Percentiles rank a stretch among this genome's conserved stretches.
phyloP scores from a whole-genome alignment of 2,113 vertebrate genomes.

The Microtus pennsylvanicus region DNA sequence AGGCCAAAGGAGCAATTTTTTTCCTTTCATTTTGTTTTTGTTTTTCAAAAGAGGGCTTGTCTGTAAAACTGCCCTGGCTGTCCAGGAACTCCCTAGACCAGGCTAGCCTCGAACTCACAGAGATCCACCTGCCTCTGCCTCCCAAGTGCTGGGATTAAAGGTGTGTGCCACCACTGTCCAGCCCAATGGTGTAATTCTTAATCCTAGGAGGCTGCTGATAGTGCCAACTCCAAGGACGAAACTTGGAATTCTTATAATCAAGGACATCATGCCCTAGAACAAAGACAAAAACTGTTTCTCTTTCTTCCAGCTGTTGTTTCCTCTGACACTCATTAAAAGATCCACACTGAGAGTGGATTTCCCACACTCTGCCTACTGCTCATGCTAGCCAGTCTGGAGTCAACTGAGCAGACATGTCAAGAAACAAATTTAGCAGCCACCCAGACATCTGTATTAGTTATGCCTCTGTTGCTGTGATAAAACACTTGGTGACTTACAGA shows the following conservation, averaged over 20 bases:
- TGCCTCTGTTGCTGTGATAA: background rate
- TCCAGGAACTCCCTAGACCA: too few species aligned
- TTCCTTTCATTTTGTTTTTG: too few species aligned
- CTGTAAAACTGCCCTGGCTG: too few species aligned
- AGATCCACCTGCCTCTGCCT: too few species aligned
- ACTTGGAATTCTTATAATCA: background rate
- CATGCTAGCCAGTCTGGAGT: background rate
- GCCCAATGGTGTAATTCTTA: background rate
- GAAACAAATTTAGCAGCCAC: background rate
- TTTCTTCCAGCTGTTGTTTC: background rate
- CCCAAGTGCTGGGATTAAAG: too few species aligned
- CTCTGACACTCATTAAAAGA: background rate
- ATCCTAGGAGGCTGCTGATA: background rate
- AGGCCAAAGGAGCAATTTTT: background rate
- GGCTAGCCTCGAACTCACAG: too few species aligned
- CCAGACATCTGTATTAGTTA: background rate
- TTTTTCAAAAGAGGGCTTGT: too few species aligned
- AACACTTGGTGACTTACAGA: background rate
- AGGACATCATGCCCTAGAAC: background rate
- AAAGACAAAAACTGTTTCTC: background rate
- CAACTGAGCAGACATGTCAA: background rate
- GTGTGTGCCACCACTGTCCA: too few species aligned
- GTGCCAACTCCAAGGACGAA: background rate
- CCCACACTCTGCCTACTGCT: background rate
- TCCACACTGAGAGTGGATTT: background rate